Evolutionary conservation across 64 coral and sea anemone genomes (phyloP).

Genomic region (Acropora yongei): DNA sequence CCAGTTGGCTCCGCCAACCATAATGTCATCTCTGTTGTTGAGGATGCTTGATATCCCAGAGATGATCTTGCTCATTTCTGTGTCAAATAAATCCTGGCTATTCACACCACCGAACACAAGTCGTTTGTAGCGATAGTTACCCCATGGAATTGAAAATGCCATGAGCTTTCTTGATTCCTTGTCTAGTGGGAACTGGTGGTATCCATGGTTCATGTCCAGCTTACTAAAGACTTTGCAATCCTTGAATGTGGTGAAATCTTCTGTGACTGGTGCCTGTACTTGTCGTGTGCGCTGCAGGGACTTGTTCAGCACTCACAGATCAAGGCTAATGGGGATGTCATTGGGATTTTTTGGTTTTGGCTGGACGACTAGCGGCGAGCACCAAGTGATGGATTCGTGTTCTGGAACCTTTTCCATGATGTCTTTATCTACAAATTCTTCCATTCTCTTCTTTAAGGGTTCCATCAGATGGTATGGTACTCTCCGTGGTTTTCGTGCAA

Average conservation of each 20-base stretch:
- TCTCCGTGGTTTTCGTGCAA: constrained; percentile 51
- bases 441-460: constrained; percentile 35
- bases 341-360: constrained; percentile 72
- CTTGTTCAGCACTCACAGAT: constrained; percentile 50
- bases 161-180: constrained; percentile 16
- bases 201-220: constrained; percentile 38
- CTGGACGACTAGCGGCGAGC: constrained; percentile 66
- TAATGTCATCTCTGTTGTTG: constrained; percentile 62
- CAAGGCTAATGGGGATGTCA: constrained; percentile 48
- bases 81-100: not conserved
- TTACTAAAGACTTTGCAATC: constrained; percentile 53
- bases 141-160: constrained; percentile 19
- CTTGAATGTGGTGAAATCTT: constrained; percentile 31
- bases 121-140: constrained; percentile 30
- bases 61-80: not conserved
- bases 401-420: constrained; percentile 60
- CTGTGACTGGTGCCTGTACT: constrained; percentile 56
- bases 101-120: constrained; percentile 9
- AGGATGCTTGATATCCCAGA: constrained; percentile 42
- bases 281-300: constrained; percentile 55
- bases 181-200: constrained; percentile 49
- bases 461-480: constrained; percentile 59
- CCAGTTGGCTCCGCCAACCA: constrained; percentile 44
- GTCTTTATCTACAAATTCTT: constrained; percentile 64
- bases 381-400: constrained; percentile 68